These are phyloP conservation scores for Ptilodon capucinus DNA, from an alignment of 2,888 invertebrate genomes.

Conservation along the genomic window DNA sequence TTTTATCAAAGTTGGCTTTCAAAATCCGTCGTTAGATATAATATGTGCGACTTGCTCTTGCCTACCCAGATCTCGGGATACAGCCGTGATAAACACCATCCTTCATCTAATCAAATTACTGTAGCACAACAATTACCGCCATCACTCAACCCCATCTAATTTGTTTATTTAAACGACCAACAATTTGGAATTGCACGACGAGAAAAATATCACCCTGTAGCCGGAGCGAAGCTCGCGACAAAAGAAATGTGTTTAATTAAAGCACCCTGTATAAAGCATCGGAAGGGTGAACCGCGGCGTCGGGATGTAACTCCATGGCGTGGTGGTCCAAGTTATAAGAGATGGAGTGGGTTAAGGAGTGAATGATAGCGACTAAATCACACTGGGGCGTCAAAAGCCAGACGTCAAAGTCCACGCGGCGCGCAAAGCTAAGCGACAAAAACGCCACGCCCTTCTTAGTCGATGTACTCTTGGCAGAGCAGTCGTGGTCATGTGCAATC, in stretches of 20 bases:
- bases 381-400: no score
- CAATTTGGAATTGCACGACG: slow-evolving; percentile 32
- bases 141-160: slow-evolving; percentile 16
- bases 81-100: neutral
- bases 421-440: no score
- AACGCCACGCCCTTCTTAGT: no score
- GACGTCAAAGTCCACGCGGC: no score
- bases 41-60: neutral
- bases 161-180: slow-evolving; percentile 22
- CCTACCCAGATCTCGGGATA: neutral
- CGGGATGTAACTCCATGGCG: slow-evolving; percentile 2
- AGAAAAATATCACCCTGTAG: slow-evolving; percentile 39
- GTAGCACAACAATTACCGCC: neutral
- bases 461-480: no score
- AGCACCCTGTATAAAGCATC: slow-evolving; percentile 28
- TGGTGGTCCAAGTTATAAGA: neutral
- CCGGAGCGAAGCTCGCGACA: slow-evolving; percentile 26
- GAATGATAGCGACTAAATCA: neutral
- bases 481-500: no score
- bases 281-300: slow-evolving; percentile 16
- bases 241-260: slow-evolving; percentile 74
- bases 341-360: neutral
- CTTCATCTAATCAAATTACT: neutral
- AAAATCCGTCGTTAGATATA: neutral
- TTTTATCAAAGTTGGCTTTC: no score